phyloP scores from a whole-genome alignment of 1,140 invertebrate species.

The Orchestia grillus region DNA sequence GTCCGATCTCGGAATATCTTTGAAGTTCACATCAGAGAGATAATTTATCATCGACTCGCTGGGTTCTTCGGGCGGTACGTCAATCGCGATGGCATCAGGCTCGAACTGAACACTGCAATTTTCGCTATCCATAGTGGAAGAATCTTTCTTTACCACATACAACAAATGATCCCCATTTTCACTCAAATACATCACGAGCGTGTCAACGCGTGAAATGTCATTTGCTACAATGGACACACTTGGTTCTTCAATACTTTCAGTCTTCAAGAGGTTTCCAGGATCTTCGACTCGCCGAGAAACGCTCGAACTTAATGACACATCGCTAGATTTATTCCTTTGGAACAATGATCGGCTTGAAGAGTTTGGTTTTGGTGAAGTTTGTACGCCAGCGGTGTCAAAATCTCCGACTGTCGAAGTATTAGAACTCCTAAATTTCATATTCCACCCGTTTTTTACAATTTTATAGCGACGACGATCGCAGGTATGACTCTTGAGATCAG shows the following conservation, averaged over 20 bases:
- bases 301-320: background rate
- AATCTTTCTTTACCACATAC: background rate
- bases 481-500: constrained; percentile 36
- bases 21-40: background rate
- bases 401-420: background rate
- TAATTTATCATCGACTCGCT: background rate
- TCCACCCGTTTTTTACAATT: background rate
- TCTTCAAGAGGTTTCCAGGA: background rate
- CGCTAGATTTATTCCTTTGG: background rate
- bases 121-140: background rate
- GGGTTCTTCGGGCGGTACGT: background rate
- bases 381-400: background rate
- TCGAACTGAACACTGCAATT: background rate
- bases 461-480: background rate
- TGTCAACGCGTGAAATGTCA: background rate
- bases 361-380: too few species aligned
- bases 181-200: background rate
- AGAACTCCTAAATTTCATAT: background rate
- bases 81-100: background rate
- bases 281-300: background rate
- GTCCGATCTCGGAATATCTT: background rate
- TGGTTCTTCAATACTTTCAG: background rate
- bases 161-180: constrained; percentile 2
- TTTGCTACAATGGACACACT: background rate
- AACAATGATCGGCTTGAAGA: background rate